A percentile compares a stretch with the other conserved stretches of the same genome.
Evolutionary conservation across 2,888 invertebrate species (phyloP).

Genomic region (Arctia plantaginis): DNA sequence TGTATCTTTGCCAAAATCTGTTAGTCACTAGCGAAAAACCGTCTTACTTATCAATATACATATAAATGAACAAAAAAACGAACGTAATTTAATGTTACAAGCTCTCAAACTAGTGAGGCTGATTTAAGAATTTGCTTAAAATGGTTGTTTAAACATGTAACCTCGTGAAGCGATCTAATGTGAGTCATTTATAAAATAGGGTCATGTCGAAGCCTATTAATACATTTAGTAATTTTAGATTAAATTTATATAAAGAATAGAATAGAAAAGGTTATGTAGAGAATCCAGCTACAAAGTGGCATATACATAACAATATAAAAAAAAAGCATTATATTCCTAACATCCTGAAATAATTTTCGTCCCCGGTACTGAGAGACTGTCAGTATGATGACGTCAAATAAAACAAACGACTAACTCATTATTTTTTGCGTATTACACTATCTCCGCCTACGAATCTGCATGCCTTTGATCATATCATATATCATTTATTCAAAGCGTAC

Average conservation of each 20-base stretch:
- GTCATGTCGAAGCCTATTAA: no score
- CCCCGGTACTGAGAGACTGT: background rate
- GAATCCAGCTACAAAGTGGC: no score
- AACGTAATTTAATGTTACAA: background rate
- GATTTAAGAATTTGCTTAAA: background rate
- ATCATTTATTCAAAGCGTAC: background rate
- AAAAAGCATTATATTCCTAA: no score
- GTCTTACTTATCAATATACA: background rate
- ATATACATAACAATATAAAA: no score
- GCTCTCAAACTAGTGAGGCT: no score
- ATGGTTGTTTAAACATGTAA: background rate
- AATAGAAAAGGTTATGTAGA: no score
- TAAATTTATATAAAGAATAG: no score
- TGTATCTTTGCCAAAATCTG: slow-evolving; percentile 37
- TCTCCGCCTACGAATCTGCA: background rate
- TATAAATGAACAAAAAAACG: background rate
- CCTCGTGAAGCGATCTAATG: no score
- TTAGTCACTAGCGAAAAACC: slow-evolving; percentile 30
- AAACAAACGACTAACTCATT: background rate
- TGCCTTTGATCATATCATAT: background rate
- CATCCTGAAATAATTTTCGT: no score
- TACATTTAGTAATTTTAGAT: no score
- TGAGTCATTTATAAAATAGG: no score
- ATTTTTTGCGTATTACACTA: background rate
- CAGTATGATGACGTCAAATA: background rate